phyloP scores from a whole-genome alignment of 1,140 invertebrate genomes.

The Drosophila rhopaloa region DNA sequence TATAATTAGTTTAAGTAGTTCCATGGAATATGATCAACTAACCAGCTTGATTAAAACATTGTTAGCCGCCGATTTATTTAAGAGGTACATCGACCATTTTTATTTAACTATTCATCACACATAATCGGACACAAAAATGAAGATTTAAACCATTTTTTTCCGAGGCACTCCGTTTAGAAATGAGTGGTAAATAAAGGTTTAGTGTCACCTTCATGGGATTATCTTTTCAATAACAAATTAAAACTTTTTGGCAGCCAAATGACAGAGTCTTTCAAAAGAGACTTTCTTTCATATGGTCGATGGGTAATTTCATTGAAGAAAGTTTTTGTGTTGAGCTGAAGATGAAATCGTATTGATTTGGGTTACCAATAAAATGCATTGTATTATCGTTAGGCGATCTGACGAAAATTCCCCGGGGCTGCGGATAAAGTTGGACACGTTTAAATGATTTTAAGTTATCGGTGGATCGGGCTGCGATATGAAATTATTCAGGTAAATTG shows the following conservation, averaged over 20 bases:
- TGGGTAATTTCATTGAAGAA: constrained; percentile 19
- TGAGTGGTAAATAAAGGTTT: neutral
- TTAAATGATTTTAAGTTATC: too few relatives aligned
- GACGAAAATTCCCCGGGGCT: neutral
- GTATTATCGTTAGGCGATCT: constrained; percentile 4
- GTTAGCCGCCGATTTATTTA: too few relatives aligned
- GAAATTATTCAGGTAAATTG: constrained; percentile 9
- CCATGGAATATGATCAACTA: too few relatives aligned
- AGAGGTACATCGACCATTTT: too few relatives aligned
- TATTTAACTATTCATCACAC: too few relatives aligned
- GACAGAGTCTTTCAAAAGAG: neutral
- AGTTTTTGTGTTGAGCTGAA: constrained; percentile 4
- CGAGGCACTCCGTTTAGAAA: neutral
- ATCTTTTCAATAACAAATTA: constrained; percentile 6
- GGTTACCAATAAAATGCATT: constrained; percentile 1
- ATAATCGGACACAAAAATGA: neutral
- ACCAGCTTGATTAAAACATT: too few relatives aligned
- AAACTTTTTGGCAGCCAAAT: neutral
- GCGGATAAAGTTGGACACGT: neutral
- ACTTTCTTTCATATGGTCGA: constrained; percentile 18
- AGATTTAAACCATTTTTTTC: neutral
- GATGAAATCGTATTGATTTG: constrained; percentile 24
- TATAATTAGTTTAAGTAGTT: too few relatives aligned
- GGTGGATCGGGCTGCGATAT: too few relatives aligned
- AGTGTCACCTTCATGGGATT: neutral